A percentile compares a stretch with the other conserved stretches of the same genome.
Conservation (phyloP, 2,113 vertebrate species). For the Chaenogobius annularis region DNA sequence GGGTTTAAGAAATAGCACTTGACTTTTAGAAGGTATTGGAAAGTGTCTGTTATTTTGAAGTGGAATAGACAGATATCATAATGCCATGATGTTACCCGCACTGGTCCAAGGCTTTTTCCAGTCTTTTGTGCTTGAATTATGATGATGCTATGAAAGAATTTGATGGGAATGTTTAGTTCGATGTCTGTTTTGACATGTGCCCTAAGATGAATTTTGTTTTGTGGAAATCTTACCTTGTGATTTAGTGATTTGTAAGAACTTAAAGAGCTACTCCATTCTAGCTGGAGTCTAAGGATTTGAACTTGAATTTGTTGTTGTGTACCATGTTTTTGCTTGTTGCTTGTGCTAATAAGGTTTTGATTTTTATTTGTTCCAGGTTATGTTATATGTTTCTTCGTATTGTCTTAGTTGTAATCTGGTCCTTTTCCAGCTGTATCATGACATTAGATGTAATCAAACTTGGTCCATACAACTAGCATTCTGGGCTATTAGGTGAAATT, state of each 20-base stretch:
- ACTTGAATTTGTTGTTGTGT: too few species aligned
- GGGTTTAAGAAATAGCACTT: slow-evolving; percentile 5
- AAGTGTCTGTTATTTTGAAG: not conserved
- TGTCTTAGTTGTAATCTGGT: slow-evolving; percentile 10
- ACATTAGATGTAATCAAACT: slow-evolving; percentile 69
- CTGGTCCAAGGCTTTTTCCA: not conserved
- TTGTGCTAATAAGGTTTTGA: not conserved
- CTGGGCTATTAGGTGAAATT: slow-evolving; percentile 61
- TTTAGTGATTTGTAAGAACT: too few species aligned
- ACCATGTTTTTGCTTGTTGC: too few species aligned
- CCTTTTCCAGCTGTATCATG: slow-evolving; percentile 51
- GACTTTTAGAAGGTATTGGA: not conserved
- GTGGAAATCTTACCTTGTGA: too few species aligned
- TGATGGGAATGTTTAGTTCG: not conserved
- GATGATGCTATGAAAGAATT: not conserved
- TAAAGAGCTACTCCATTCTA: too few species aligned
- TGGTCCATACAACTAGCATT: slow-evolving; percentile 54
- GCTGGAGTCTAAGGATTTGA: too few species aligned
- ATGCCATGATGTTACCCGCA: not conserved
- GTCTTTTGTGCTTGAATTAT: not conserved
- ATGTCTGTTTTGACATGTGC: too few species aligned
- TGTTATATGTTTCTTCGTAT: not conserved
- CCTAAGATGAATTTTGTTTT: too few species aligned
- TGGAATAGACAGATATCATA: not conserved
- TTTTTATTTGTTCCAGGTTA: not conserved